Evolutionary conservation across 2,797 vertebrate genomes (phyloP), one percentile per base, ranked within the genome.

Genomic region (Enteromius thamalakanensis): DNA sequence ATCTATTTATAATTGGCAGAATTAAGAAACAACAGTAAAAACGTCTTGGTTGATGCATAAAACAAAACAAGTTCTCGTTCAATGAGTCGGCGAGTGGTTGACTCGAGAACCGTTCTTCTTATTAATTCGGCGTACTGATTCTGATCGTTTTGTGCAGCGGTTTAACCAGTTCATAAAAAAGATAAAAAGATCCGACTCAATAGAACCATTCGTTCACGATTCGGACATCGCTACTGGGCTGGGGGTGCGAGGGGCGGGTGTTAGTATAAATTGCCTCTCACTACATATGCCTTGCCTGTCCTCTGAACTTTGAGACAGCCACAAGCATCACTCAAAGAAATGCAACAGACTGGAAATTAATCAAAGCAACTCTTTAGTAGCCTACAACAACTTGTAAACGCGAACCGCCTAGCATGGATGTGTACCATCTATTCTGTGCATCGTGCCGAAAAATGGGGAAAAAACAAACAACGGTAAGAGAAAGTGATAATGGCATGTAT

Each of bases 231-330:
- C 62, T 26, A 55, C 32, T 55, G 29, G 60, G 80, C 87, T 84
- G 81, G 89, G 87, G 88, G 91, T 71, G 86, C 49, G 86, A 85
- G 82, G 87, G 90, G 92, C 87, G 93, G 93, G 93, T 93, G 88
- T 90, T 84, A 53, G 85, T 91, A 92, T 92, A 92, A 92, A 94
- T 91, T 92, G 91, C 92, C 91, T 86, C 87, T 91, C 90, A 86
- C 91, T 91, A 91, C 87, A 45, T 88, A 91, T 90, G 85, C 91
- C 87, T 88, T 79, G 91, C 88, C 91, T 94, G 93, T 94, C 91
- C 93, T 91, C 91, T 92, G 88, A 92, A 92, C 92, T 91, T 90
- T 92, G 93, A 93, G 93, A 92, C 92, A 94, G 92, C 89, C 88
- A 87, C 89, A 82, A 90, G 89, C 91, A 92, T 92, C 91, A 87